Evolutionary conservation across 35 echinoderm and acorn worm species (phyloP), one percentile per base, ranked within the genome.

Genomic region (Apostichopus californicus): DNA sequence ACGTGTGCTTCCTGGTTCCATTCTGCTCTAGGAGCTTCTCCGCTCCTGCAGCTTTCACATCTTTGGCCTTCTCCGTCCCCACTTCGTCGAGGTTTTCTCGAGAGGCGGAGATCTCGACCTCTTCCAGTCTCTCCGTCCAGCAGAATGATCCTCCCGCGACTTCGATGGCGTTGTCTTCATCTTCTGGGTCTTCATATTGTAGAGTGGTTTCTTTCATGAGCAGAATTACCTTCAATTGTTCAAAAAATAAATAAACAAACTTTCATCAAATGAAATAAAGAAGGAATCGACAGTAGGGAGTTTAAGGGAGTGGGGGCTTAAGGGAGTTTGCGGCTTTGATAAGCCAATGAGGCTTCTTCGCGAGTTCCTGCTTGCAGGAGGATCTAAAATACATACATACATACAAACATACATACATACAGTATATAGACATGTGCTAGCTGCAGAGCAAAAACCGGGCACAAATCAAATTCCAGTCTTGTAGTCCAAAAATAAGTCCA

Each of bases 91-190:
- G n/a, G 73, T 91, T 20, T 59, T 78, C 78, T 52, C 90, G 12
- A 63, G 90, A 91, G 20, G 73, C 90, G 5, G 90, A 57, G 10
- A 78, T 79, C 23, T 60, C 73, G 5, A 15, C 21, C n/a, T 72
- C 65, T 63, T 55, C 79, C 73, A 55, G 92, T n/a, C 86, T 87
- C 24, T 94, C 93, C 25, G 10, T 80, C 93, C 93, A 94, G 17
- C 86, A 90, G 15, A 90, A 89, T 5, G 93, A 66, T 9, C 86
- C 86, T 6, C 78, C 87, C 4, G 66, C 81, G 10, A 94, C 65
- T 56, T 94, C 88, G 61, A 94, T 89, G 11, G 93, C 93, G 13
- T 90, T 68, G 23, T 81, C 18, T 28, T 59, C 14, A 90, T 94
- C 87, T 12, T 88, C 90, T 4, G 90, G 83, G 15, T n/a, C 64